These are phyloP conservation scores for Mimumesa dahlbomi DNA, from an alignment of 2,888 invertebrate genomes.

Conservation along the genomic window DNA sequence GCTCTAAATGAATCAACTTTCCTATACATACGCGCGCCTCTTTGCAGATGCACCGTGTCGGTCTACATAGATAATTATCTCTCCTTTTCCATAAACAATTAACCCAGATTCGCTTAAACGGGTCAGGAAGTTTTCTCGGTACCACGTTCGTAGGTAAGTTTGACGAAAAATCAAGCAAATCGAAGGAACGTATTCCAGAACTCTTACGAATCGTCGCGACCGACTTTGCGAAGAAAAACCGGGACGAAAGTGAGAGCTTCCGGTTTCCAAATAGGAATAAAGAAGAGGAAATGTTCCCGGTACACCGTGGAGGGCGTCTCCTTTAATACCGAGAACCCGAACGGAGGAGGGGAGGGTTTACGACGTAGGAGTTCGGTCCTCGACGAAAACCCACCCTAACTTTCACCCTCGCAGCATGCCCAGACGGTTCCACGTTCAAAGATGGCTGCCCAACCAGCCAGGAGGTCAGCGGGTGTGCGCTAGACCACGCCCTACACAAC, in stretches of 20 bases:
- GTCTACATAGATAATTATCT: no score
- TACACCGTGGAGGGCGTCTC: slow-evolving; percentile 40
- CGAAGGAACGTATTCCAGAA: no score
- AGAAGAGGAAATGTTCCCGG: slow-evolving; percentile 23
- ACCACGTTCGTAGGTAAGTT: no score
- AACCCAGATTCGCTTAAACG: background rate
- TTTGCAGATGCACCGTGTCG: slow-evolving; percentile 8
- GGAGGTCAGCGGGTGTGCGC: slow-evolving; percentile 73
- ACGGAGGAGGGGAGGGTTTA: slow-evolving; percentile 1
- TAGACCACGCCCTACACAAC: slow-evolving; percentile 74
- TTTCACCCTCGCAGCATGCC: slow-evolving; percentile 71
- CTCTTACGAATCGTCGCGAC: no score
- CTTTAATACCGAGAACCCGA: slow-evolving; percentile 4
- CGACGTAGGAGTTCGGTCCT: slow-evolving; percentile 15
- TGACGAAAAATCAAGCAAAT: no score
- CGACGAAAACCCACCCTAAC: slow-evolving; percentile 63
- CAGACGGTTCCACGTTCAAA: slow-evolving; percentile 65
- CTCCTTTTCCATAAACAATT: no score
- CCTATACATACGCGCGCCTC: background rate
- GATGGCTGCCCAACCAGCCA: slow-evolving; percentile 69
- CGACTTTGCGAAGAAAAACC: slow-evolving; percentile 3
- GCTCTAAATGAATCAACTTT: slow-evolving; percentile 3
- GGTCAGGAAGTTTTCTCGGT: no score
- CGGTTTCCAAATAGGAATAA: slow-evolving; percentile 1
- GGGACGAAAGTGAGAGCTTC: slow-evolving; percentile 35